Evolutionary conservation across 2,113 vertebrate species (phyloP), one percentile per base, ranked within the genome.

Genomic region (Boleophthalmus pectinirostris): DNA sequence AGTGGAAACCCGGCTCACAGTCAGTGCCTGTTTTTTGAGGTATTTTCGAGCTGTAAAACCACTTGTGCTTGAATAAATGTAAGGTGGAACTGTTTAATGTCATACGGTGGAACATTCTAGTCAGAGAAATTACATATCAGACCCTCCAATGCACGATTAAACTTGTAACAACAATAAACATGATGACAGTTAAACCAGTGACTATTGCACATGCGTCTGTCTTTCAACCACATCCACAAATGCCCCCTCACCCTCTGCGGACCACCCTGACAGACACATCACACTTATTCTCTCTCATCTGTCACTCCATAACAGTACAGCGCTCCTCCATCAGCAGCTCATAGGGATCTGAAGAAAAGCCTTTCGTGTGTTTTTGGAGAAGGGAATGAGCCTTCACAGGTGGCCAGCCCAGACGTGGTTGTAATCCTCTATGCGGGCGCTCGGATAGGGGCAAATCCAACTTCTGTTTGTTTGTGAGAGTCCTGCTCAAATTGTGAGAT

Each of bases 381-480:
- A 24, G 18, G 54, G n/a, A 9, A 18, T 82, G 77, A 89, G 79
- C 85, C 68, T 7, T 80, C 80, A 70, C 87, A 89, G 86, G 87
- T 88, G 89, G 81, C 0, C 14, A 75, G 72, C 76, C 81, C 78
- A 84, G 66, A 75, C 77, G 72, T 49, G 66, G 65, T 69, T 79
- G 49, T 75, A 80, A 87, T 85, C 86, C 83, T 72, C 78, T 72
- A 72, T 70, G 81, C 81, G 84, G 82, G 79, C 65, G 60, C 72
- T 20, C 21, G 53, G 83, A 86, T 56, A 47, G 74, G 38, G 69
- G 80, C 82, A 81, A 83, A 87, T 86, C 85, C 80, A 24, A 68
- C 25, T 25, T 74, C 65, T 73, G 35, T 60, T 71, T 63, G 57
- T 71, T 54, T 46, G 54, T 11, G 20, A 23, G 13, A n/a, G 21